Conservation (phyloP, 1,140 invertebrate species). For the Metopolophium dirhodum region DNA sequence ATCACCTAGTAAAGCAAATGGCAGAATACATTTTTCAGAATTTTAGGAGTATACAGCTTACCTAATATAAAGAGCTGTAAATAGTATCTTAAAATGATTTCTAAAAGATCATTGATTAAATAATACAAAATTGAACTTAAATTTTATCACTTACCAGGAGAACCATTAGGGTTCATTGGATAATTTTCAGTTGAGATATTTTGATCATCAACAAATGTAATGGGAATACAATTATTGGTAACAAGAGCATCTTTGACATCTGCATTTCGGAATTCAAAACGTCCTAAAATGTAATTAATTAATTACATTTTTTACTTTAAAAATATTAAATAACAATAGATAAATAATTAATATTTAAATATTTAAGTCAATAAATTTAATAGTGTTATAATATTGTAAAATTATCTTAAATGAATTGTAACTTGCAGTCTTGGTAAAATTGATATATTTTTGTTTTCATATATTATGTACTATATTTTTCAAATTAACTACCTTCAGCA, state of each 20-base stretch:
- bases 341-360: neutral
- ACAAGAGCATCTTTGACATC: conserved; percentile 68
- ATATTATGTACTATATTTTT: neutral
- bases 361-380: neutral
- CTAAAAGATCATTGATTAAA: neutral
- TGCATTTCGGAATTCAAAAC: conserved; percentile 67
- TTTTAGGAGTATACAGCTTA: neutral
- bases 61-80: neutral
- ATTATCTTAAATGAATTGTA: neutral
- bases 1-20: neutral
- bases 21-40: neutral
- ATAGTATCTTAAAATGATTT: neutral
- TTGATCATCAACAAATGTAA: conserved; percentile 85
- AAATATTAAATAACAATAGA: too few relatives aligned
- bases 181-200: conserved; percentile 79
- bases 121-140: neutral
- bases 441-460: neutral
- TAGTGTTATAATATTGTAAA: neutral
- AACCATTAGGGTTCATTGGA: conserved; percentile 95
- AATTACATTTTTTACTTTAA: neutral
- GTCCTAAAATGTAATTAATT: conserved; percentile 63
- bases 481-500: conserved; percentile 76
- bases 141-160: conserved; percentile 66
- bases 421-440: neutral
- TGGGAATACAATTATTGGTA: conserved; percentile 71